These are phyloP conservation scores for Dromococcyx pavoninus DNA, from an alignment of 2,797 vertebrate genomes.

Conservation along the genomic window DNA sequence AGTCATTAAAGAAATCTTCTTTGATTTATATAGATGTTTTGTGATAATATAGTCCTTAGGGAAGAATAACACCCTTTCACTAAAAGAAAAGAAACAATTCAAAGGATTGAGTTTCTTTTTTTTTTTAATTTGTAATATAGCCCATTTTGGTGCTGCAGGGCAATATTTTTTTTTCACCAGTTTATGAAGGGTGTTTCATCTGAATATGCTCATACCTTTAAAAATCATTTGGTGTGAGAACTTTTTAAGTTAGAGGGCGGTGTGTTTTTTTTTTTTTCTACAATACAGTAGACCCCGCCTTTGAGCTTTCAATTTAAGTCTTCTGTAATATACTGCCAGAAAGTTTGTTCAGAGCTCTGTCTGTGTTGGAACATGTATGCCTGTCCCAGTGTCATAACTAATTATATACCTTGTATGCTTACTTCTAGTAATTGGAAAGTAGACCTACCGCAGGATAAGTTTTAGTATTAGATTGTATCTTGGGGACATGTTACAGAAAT, in stretches of 20 bases:
- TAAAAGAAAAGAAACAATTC: conserved; percentile 63
- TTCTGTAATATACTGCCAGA: conserved; percentile 81
- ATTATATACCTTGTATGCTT: conserved; percentile 78
- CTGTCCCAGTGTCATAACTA: conserved; percentile 80
- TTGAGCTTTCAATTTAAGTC: conserved; percentile 78
- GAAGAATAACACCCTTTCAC: conserved; percentile 66
- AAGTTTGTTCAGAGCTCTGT: conserved; percentile 74
- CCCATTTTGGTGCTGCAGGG: conserved; percentile 59
- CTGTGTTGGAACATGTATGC: conserved; percentile 81
- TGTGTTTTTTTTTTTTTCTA: not conserved
- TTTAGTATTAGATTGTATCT: conserved; percentile 78
- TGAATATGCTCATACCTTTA: conserved; percentile 73
- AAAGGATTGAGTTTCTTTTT: conserved; percentile 54
- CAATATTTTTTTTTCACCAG: conserved; percentile 57
- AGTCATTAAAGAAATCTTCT: conserved; percentile 48
- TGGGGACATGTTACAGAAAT: conserved; percentile 75
- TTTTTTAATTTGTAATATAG: conserved; percentile 64
- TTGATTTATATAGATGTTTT: conserved; percentile 68
- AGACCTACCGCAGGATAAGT: conserved; percentile 79
- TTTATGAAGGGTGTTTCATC: conserved; percentile 73
- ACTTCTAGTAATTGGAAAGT: conserved; percentile 79
- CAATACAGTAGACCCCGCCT: conserved; percentile 64
- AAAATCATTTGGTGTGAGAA: conserved; percentile 77
- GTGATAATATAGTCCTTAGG: conserved; percentile 64
- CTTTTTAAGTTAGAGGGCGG: conserved; percentile 65